Conservation (phyloP, 2,113 vertebrate genomes). For the Panthera leo region DNA sequence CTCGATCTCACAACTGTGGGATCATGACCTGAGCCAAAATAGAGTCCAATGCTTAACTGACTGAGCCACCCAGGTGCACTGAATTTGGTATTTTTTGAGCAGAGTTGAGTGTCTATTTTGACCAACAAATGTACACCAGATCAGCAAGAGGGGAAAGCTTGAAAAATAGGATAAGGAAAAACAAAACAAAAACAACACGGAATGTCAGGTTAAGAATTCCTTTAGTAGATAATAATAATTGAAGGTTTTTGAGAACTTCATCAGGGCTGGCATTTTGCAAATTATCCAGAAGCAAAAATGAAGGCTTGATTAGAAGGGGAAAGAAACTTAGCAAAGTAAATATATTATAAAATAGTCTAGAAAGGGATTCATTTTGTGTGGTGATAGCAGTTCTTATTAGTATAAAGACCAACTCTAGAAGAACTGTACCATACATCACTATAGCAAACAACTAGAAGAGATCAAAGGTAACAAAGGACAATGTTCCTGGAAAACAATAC, state of each 20-base stretch:
- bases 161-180: not conserved
- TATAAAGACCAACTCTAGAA: not conserved
- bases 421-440: not conserved
- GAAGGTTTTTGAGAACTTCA: not conserved
- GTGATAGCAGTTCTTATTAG: not conserved
- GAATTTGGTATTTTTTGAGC: not conserved
- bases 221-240: not conserved
- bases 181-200: not conserved
- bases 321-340: not conserved
- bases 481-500: not conserved
- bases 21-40: too few species aligned
- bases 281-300: not conserved
- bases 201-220: not conserved
- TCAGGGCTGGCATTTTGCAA: not conserved
- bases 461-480: not conserved
- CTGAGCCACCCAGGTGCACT: too few species aligned
- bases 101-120: not conserved
- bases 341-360: not conserved
- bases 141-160: not conserved
- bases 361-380: not conserved
- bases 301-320: not conserved
- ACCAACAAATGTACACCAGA: not conserved
- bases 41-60: too few species aligned
- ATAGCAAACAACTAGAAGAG: not conserved
- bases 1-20: too few species aligned